Evolutionary conservation across 2,797 vertebrate genomes (phyloP), one percentile per base, ranked within the genome.

Genomic region (Fistularia tabacaria): DNA sequence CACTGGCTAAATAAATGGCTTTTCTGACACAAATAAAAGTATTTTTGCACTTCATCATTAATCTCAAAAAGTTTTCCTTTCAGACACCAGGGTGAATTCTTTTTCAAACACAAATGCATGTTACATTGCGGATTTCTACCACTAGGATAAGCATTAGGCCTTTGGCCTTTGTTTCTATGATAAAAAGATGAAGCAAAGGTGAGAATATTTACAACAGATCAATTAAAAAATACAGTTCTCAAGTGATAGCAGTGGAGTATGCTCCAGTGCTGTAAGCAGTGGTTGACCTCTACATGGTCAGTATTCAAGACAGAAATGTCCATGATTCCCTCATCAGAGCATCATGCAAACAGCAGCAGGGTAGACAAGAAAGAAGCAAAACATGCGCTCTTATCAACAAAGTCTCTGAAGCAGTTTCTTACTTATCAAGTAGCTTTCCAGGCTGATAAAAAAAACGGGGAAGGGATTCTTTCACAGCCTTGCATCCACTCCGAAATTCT

Each of bases 341-440:
- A 0, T 75, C 87, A 85, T 86, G 85, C 83, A 83, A 77, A 76
- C 65, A 59, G 76, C 73, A 77, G 80, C 74, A 59, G 62, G 63
- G 59, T 36, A 53, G 69, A 79, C 62, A 62, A 69, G 51, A 54
- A 58, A 62, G 65, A 81, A 81, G 72, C 68, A 46, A 73, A 80
- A 66, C 58, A 10, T 25, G 25, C 25, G 25, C 25, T 67, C 57
- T 49, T 25, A 7, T 49, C 38, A 6, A 49, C 10, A 1, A 6
- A 38, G 66, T 76, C 49, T 69, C 10, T 49, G 40, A 55, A 61
- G 66, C 68, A 64, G 63, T 58, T 68, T 59, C 44, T 64, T 63
- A 43, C 45, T 40, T 13, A 53, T 64, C 57, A 40, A 72, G 69
- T 57, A 66, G 51, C 46, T 65, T 66, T 73, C 73, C 70, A 71